Evolutionary conservation across 2,888 invertebrate genomes (phyloP).

Genomic region (Amphipyra berbera): DNA sequence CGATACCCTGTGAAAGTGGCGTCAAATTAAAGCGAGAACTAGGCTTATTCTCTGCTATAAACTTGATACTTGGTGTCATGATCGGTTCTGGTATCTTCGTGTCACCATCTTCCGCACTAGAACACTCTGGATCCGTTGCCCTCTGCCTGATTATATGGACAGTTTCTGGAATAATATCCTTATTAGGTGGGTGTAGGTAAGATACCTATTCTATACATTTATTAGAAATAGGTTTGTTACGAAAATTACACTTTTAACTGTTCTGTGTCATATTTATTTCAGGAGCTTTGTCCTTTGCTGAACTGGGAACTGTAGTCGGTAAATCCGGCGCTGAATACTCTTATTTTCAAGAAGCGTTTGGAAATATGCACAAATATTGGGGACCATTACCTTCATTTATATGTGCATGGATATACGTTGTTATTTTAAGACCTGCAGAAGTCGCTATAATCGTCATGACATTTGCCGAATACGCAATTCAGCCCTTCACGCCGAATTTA

Average conservation of each 20-base stretch:
- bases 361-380: slow-evolving; percentile 91
- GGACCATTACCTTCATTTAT: slow-evolving; percentile 93
- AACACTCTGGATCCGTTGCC: slow-evolving; percentile 94
- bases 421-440: slow-evolving; percentile 94
- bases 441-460: slow-evolving; percentile 94
- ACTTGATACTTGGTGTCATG: slow-evolving; percentile 96
- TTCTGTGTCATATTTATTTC: slow-evolving; percentile 49
- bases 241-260: background rate
- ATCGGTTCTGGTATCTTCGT: slow-evolving; percentile 97
- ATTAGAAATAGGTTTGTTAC: background rate
- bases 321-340: slow-evolving; percentile 95
- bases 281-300: slow-evolving; percentile 95
- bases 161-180: slow-evolving; percentile 93
- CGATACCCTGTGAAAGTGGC: slow-evolving; percentile 71
- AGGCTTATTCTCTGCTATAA: slow-evolving; percentile 95
- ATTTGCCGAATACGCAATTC: slow-evolving; percentile 93
- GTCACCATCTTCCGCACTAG: slow-evolving; percentile 94
- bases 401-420: slow-evolving; percentile 94
- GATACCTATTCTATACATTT: slow-evolving; percentile 61
- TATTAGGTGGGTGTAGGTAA: slow-evolving; percentile 92
- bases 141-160: slow-evolving; percentile 94
- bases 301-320: slow-evolving; percentile 94
- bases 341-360: slow-evolving; percentile 93
- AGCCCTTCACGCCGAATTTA: slow-evolving; percentile 89
- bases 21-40: slow-evolving; percentile 93